Evolutionary conservation across 2,888 invertebrate species (phyloP), one percentile per base, ranked within the genome.

Genomic region (Ormyrus labotus): DNA sequence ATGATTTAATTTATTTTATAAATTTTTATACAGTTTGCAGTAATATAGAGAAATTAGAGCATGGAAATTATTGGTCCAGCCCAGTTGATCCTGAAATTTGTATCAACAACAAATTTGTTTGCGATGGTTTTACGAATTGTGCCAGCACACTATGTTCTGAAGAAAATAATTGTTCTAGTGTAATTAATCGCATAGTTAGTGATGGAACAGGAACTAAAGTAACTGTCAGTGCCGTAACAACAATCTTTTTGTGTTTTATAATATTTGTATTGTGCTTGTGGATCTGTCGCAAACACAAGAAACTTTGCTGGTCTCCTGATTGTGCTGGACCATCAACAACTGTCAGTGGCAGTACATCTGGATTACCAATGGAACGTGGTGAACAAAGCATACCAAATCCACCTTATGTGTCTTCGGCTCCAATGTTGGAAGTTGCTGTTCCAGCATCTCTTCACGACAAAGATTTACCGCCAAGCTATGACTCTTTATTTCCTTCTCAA

Each of bases 401-500:
- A 13, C 86, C 85, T 11, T 81, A 85, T 1, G 85, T 88, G 10
- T 84, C 90, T 5, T 85, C 90, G 1, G 90, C 91, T 6, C 91
- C 90, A 3, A 89, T 90, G 89, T 80, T 90, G 11, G 88, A 90
- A 81, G 88, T 91, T 1, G 87, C 88, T 1, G 87, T 89, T 34
- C 84, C 90, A 19, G 84, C 90, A 8, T 84, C 88, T 2, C 89
- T 90, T 10, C 89, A 89, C 10, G 92, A 92, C 84, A 93, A 93
- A 84, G 93, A 93, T 88, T 87, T 93, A 77, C 93, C 93, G 2
- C 93, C 93, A 6, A 92, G 92, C 58, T 93, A 93, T 82, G 92
- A 93, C 77, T 92, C 92, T 64, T 86, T 93, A 69, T 93, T 93
- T 85, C 93, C 93, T 2, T 88, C 89, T 80, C 88, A 87, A 81